Evolutionary conservation across 2,888 invertebrate genomes (phyloP), one percentile per base, ranked within the genome.

Genomic region (Yponomeuta evonymella): DNA sequence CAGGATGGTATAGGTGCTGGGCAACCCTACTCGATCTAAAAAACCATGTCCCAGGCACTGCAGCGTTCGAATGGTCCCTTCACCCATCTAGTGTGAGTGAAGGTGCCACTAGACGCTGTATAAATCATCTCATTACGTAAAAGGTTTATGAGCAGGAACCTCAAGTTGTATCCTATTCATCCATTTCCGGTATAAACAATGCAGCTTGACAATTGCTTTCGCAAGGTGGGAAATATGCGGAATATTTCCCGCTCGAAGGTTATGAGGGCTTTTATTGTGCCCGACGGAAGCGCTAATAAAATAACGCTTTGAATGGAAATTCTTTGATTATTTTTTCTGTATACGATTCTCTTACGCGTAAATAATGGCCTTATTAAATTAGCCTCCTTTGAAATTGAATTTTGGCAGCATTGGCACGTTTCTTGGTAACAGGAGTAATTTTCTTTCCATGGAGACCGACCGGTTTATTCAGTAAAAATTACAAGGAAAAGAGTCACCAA

Each of bases 271-370:
- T 65, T 65, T 65, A 65, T 65, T 65, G 30, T 33, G 3, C 12
- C 33, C 30, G 33, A 33, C 29, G 65, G 12, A 65, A 29, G 12
- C 11, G 29, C 65, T 65, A 65, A 65, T 65, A 33, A 65, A 65
- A 65, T 65, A 65, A 65, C 11, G 30, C 30, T 65, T 33, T 11
- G 29, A 30, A 65, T 33, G 65, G 65, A 33, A 33, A 65, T 58
- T 58, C 51, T 58, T 58, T 58, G 51, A 58, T 58, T 58, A 58
- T 58, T 58, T 58, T 58, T 58, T 58, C 51, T 58, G 51, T 58
- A 15, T 58, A 58, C 51, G 5, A 58, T 58, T 58, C 51, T 15
- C 51, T 58, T 58, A 58, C 15, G 15, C 51, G 15, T 4, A 58
- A 58, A 58, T 58, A 58, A 58, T 58, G 15, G 12, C 51, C 51